A percentile compares a stretch with the other conserved stretches of the same genome.
These are phyloP conservation scores for Berghia stephanieae DNA, from an alignment of 1,140 invertebrate genomes.

Conservation along the genomic window DNA sequence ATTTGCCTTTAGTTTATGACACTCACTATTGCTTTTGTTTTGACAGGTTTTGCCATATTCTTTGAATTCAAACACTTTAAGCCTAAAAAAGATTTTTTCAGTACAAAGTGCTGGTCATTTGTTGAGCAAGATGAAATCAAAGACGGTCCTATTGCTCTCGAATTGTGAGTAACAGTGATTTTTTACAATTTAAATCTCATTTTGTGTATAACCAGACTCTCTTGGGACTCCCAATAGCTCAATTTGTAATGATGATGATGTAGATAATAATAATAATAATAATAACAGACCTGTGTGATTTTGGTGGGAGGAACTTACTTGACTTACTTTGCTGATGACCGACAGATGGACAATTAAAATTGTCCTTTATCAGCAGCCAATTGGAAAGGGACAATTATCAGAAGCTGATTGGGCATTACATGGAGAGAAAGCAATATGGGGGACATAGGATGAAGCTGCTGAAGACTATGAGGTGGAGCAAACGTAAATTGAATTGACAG, in stretches of 20 bases:
- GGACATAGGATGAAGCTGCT: too few species aligned
- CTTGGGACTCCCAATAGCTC: not conserved
- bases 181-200: not conserved
- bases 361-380: too few species aligned
- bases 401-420: too few species aligned
- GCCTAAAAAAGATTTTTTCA: conserved; percentile 56
- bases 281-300: conserved; percentile 1
- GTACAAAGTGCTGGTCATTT: conserved; percentile 61
- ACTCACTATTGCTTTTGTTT: too few species aligned
- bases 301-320: not conserved
- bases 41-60: conserved; percentile 62
- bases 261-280: not conserved
- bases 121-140: conserved; percentile 63
- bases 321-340: too few species aligned
- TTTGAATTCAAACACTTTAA: conserved; percentile 65
- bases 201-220: not conserved
- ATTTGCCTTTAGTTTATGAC: too few species aligned
- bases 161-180: conserved; percentile 52
- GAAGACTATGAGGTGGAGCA: too few species aligned
- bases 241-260: not conserved
- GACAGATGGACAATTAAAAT: too few species aligned
- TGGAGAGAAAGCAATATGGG: too few species aligned
- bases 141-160: conserved; percentile 53
- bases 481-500: too few species aligned
- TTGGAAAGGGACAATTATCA: too few species aligned